Conservation (phyloP, 2,888 invertebrate species). For the Calameuta filiformis region DNA sequence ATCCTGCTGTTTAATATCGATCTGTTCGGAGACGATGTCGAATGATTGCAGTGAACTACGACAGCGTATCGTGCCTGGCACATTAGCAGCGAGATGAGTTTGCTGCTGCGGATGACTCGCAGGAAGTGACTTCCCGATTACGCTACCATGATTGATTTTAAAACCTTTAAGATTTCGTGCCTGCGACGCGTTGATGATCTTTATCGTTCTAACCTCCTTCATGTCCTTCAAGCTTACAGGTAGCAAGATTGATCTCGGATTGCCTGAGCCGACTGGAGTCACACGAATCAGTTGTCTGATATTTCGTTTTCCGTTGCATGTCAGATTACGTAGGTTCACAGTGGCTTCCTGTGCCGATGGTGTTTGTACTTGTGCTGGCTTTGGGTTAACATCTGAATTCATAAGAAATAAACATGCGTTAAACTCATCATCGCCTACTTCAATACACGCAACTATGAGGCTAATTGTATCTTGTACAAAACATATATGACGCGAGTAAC, state of each 20-base stretch:
- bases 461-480: too few relatives aligned
- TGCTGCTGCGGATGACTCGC: neutral
- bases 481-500: too few relatives aligned
- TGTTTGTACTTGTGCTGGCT: slow-evolving; percentile 33
- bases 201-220: slow-evolving; percentile 78
- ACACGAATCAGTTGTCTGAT: slow-evolving; percentile 60
- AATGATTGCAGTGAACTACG: neutral
- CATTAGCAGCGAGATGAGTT: neutral
- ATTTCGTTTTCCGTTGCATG: slow-evolving; percentile 50
- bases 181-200: slow-evolving; percentile 76
- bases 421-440: too few relatives aligned
- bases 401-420: too few relatives aligned
- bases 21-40: slow-evolving; percentile 28
- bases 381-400: slow-evolving; percentile 35
- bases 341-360: slow-evolving; percentile 35
- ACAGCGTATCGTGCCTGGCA: neutral
- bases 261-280: slow-evolving; percentile 60
- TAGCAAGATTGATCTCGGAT: slow-evolving; percentile 75
- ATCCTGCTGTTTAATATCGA: slow-evolving; percentile 51
- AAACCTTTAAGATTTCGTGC: slow-evolving; percentile 57
- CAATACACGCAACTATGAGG: too few relatives aligned
- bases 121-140: slow-evolving; percentile 47
- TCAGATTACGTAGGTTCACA: slow-evolving; percentile 48
- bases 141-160: slow-evolving; percentile 54
- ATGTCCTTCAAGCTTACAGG: slow-evolving; percentile 78